phyloP scores from a whole-genome alignment of 1,140 invertebrate species.

The Drosophila neocordata region DNA sequence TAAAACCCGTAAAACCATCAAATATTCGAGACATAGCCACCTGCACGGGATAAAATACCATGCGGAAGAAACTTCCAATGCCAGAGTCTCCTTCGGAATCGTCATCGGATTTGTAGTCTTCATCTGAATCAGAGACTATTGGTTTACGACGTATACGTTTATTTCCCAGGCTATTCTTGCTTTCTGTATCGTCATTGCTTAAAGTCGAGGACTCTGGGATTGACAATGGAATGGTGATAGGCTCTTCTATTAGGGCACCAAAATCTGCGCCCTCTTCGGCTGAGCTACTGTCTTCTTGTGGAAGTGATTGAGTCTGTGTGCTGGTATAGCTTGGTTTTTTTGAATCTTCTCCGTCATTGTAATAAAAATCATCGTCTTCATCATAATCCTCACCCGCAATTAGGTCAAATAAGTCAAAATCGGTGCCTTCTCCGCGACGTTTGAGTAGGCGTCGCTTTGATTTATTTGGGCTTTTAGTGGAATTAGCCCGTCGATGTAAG shows the following conservation, averaged over 20 bases:
- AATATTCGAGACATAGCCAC: constrained; percentile 67
- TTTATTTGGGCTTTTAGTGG: constrained; percentile 4
- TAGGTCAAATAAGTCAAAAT: constrained; percentile 59
- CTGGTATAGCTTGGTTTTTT: neutral
- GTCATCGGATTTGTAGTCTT: constrained; percentile 48
- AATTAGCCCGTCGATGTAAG: constrained; percentile 45
- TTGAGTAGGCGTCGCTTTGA: constrained; percentile 22
- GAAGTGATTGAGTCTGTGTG: constrained; percentile 7
- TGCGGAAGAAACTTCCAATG: constrained; percentile 70
- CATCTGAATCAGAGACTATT: constrained; percentile 31
- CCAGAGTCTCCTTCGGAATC: constrained; percentile 30
- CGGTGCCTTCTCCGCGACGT: neutral
- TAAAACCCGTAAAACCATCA: constrained; percentile 48
- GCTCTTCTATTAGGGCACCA: constrained; percentile 65
- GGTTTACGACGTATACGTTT: constrained; percentile 68
- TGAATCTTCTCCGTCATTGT: constrained; percentile 21
- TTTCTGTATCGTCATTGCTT: constrained; percentile 9
- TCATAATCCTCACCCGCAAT: constrained; percentile 53
- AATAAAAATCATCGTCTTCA: constrained; percentile 37
- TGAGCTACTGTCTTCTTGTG: constrained; percentile 63
- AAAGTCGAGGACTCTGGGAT: neutral
- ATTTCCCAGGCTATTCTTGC: constrained; percentile 55
- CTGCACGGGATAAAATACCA: constrained; percentile 78
- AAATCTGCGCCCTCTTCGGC: constrained; percentile 72
- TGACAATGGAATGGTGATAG: neutral